phyloP scores from a whole-genome alignment of 2,888 invertebrate genomes.

The Ectobius pallidus region DNA sequence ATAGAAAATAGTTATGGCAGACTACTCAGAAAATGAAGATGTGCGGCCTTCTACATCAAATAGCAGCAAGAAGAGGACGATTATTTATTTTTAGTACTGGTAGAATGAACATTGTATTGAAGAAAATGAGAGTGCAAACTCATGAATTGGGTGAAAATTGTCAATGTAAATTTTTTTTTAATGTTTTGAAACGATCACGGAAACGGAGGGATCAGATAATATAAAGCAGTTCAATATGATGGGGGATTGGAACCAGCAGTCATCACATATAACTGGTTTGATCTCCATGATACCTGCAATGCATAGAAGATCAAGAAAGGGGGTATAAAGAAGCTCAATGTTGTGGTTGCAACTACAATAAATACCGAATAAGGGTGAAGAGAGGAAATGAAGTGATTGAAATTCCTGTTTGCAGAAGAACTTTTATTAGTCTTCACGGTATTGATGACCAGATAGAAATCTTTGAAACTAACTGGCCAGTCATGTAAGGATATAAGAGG shows the following conservation, averaged over 20 bases:
- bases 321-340: background rate
- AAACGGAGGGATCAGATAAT: background rate
- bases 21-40: background rate
- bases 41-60: background rate
- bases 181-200: background rate
- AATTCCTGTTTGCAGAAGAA: constrained; percentile 1
- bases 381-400: constrained; percentile 2
- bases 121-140: background rate
- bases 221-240: background rate
- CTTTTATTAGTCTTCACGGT: constrained; percentile 5
- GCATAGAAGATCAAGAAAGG: constrained; percentile 8
- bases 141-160: background rate
- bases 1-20: background rate
- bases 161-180: constrained; percentile 9
- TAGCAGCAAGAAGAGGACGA: background rate
- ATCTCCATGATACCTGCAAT: background rate
- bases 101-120: background rate
- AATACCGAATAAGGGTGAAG: background rate
- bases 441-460: background rate
- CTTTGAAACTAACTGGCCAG: background rate
- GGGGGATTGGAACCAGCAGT: background rate
- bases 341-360: constrained; percentile 5
- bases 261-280: background rate
- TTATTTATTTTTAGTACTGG: background rate
- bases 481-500: no score